phyloP scores from a whole-genome alignment of 2,888 invertebrate species.

The Brachypalpus laphriformis region DNA sequence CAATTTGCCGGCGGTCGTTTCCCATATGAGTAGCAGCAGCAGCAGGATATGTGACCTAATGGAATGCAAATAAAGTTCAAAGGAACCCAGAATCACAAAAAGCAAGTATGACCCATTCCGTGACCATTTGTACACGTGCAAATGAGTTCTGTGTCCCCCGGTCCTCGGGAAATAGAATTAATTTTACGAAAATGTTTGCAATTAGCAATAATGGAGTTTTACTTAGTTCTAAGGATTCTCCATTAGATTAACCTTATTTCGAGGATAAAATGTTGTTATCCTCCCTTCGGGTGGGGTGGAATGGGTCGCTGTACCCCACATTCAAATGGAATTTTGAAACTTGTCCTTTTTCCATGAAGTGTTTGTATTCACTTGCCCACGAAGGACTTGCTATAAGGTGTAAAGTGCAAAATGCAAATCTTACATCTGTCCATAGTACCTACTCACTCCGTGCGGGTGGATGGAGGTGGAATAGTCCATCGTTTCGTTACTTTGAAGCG shows the following conservation, averaged over 20 bases:
- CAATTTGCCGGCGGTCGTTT: constrained; percentile 1
- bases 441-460: too few relatives aligned
- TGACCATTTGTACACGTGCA: constrained; percentile 15
- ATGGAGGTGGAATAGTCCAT: background rate
- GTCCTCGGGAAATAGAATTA: constrained; percentile 56
- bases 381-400: constrained; percentile 12
- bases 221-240: constrained; percentile 61
- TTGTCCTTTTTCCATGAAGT: constrained; percentile 38
- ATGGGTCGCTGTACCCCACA: background rate
- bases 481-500: constrained; percentile 37
- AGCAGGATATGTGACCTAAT: constrained; percentile 54
- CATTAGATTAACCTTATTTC: constrained; percentile 62
- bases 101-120: constrained; percentile 21
- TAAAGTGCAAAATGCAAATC: constrained; percentile 54
- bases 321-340: constrained; percentile 6
- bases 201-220: constrained; percentile 72
- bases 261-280: constrained; percentile 25
- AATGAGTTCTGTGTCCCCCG: constrained; percentile 31
- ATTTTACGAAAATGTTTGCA: constrained; percentile 68
- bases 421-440: background rate
- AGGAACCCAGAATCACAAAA: background rate
- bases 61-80: constrained; percentile 73
- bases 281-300: background rate
- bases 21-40: constrained; percentile 20
- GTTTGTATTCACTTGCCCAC: constrained; percentile 51